Conservation (phyloP, 2,113 vertebrate genomes). For the Lophotis ruficrista region DNA sequence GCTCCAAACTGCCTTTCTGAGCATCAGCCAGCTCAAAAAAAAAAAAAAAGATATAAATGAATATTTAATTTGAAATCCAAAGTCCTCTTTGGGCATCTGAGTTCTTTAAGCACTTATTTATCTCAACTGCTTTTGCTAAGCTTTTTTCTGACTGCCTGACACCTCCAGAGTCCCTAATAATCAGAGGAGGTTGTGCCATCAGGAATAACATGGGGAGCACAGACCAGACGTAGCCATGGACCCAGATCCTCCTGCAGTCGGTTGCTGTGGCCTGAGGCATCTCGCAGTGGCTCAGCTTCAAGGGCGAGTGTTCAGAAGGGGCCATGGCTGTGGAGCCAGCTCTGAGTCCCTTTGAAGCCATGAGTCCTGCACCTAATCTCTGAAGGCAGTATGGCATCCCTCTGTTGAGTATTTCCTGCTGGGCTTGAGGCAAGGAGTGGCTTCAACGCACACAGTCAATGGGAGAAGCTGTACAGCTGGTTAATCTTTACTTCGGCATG, state of each 20-base stretch:
- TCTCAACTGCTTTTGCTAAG: neutral
- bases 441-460: fast-evolving
- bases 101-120: neutral
- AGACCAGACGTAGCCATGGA: neutral
- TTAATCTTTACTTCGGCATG: neutral
- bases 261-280: neutral
- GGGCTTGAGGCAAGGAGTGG: neutral
- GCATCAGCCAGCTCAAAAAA: neutral
- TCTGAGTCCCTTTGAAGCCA: neutral
- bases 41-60: neutral
- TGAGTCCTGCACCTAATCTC: neutral
- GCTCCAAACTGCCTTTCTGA: neutral
- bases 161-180: neutral
- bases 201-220: neutral
- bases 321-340: neutral
- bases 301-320: neutral
- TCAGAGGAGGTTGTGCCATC: neutral
- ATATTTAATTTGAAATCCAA: neutral
- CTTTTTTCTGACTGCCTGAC: neutral
- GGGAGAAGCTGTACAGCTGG: neutral
- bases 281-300: neutral
- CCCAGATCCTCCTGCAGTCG: neutral
- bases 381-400: neutral
- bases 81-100: neutral
- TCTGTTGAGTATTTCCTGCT: neutral